A percentile compares a stretch with the other conserved stretches of the same genome.
These are phyloP conservation scores for Drosophila meridiana DNA, from an alignment of 2,888 invertebrate genomes.

Conservation along the genomic window DNA sequence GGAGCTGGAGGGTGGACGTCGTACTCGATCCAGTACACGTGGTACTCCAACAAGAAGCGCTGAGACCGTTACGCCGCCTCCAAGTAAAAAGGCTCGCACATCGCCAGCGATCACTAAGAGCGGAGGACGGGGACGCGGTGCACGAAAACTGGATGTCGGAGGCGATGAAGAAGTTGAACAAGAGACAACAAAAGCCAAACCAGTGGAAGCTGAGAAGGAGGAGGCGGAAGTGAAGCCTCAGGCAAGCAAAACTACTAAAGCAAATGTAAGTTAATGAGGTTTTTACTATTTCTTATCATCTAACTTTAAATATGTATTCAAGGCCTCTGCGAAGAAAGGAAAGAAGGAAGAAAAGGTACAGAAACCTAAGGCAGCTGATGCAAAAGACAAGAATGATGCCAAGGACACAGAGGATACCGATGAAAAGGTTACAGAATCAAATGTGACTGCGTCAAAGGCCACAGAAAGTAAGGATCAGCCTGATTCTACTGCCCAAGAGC, in stretches of 20 bases:
- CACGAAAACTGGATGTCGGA: constrained; percentile 80
- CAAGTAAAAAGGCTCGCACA: constrained; percentile 81
- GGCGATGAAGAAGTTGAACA: constrained; percentile 55
- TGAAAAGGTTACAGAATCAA: constrained; percentile 22
- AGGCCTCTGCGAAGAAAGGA: constrained; percentile 59
- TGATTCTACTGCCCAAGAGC: constrained; percentile 46
- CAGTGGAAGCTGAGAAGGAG: constrained; percentile 10
- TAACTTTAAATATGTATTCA: constrained; percentile 2
- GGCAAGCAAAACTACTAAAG: constrained; percentile 32
- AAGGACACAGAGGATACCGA: constrained; percentile 22
- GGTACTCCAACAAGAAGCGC: constrained; percentile 80
- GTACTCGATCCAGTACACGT: constrained; percentile 84
- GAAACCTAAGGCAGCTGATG: constrained; percentile 40
- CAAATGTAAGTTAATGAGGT: constrained; percentile 41
- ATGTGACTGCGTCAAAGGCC: constrained; percentile 36
- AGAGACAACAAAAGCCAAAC: constrained; percentile 58
- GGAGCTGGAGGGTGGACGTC: constrained; percentile 83
- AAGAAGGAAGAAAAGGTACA: constrained; percentile 55
- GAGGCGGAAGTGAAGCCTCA: constrained; percentile 10
- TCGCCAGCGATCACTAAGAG: constrained; percentile 71
- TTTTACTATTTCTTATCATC: neutral
- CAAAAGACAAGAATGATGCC: constrained; percentile 23
- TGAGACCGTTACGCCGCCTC: constrained; percentile 82
- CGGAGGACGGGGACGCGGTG: constrained; percentile 77
- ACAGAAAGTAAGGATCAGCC: constrained; percentile 52